phyloP scores from a whole-genome alignment of 2,797 vertebrate species.

The Neomorphus geoffroyi region DNA sequence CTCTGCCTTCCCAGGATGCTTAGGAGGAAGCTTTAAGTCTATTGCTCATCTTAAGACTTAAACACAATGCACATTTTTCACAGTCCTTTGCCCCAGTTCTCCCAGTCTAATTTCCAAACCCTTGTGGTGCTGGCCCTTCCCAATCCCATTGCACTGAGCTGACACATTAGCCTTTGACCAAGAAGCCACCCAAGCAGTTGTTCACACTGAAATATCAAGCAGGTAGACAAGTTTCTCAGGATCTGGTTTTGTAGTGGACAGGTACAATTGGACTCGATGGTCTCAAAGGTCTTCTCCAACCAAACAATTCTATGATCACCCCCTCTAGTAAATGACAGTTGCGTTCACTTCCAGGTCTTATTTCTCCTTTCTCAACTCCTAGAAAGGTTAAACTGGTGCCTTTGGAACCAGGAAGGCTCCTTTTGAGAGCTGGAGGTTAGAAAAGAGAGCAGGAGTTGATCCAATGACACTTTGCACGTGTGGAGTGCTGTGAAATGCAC shows the following conservation, averaged over 20 bases:
- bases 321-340: background rate
- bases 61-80: background rate
- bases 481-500: background rate
- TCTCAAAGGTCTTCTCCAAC: too few species aligned
- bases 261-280: too few species aligned
- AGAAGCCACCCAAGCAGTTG: background rate
- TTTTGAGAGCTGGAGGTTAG: background rate
- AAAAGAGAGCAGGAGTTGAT: background rate
- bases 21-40: background rate
- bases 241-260: too few species aligned
- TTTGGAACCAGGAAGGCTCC: background rate
- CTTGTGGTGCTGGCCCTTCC: background rate
- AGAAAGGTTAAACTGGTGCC: background rate
- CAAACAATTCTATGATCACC: too few species aligned
- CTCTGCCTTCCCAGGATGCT: background rate
- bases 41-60: background rate
- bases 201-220: background rate
- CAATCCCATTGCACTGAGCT: background rate
- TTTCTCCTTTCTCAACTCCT: background rate
- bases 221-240: too few species aligned
- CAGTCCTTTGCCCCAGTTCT: background rate
- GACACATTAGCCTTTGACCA: accelerated
- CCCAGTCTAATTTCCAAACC: background rate
- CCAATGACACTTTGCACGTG: accelerated
- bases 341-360: background rate